These are phyloP conservation scores for Exaiptasia diaphana DNA, from an alignment of 64 coral and sea anemone species.

Conservation along the genomic window DNA sequence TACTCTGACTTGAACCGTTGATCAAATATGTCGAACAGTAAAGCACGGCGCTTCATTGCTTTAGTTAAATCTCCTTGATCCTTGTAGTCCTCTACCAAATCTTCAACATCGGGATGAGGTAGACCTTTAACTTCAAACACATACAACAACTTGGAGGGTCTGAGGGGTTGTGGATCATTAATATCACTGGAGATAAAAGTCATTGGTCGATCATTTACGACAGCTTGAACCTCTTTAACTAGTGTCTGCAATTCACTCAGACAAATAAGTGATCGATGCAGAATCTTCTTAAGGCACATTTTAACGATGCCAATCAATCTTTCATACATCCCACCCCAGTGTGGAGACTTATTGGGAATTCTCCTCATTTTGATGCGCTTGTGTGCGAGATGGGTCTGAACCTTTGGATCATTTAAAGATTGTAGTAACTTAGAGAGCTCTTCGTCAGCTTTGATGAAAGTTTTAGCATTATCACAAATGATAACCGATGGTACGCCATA, in stretches of 20 bases:
- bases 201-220: no score
- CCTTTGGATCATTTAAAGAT: constrained; percentile 9
- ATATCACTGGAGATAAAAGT: no score
- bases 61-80: constrained; percentile 23
- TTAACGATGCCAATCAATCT: no score
- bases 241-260: no score
- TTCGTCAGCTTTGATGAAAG: constrained; percentile 29
- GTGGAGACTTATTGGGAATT: constrained; percentile 35
- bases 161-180: no score
- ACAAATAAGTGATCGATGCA: neutral
- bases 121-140: no score
- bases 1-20: constrained; percentile 37
- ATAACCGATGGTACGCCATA: constrained; percentile 9
- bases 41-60: constrained; percentile 17
- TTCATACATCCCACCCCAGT: no score
- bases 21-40: neutral
- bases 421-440: constrained; percentile 47
- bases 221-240: no score
- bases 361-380: constrained; percentile 36
- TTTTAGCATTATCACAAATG: constrained; percentile 41
- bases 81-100: constrained; percentile 16
- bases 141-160: no score
- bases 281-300: no score
- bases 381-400: constrained; percentile 16
- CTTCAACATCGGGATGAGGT: neutral